Conservation (phyloP, 1,140 invertebrate species). For the Trinorchestia longiramus region DNA sequence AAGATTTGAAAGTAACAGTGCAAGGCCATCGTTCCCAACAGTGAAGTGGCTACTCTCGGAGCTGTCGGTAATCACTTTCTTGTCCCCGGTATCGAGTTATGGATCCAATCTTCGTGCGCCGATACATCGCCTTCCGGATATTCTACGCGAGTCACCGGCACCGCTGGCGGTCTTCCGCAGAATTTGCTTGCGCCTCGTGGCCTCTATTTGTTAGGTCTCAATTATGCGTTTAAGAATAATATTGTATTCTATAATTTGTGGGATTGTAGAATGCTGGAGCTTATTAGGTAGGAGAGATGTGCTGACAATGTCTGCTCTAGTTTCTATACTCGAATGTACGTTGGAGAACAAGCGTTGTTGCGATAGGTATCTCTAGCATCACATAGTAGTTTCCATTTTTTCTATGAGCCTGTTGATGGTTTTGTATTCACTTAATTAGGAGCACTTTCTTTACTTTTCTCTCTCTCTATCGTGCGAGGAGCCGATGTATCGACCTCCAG, state of each 20-base stretch:
- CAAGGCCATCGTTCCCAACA: neutral
- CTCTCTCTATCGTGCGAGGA: neutral
- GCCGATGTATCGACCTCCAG: neutral
- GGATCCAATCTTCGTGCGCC: conserved; percentile 10
- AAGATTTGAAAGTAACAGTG: neutral
- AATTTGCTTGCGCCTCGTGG: neutral
- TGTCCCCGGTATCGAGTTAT: neutral
- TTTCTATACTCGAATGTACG: too few species aligned
- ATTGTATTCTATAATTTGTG: neutral
- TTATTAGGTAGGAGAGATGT: too few species aligned
- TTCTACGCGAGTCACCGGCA: neutral
- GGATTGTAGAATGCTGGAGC: neutral
- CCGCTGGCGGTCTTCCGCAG: neutral
- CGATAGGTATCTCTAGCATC: too few species aligned
- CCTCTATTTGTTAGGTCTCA: neutral
- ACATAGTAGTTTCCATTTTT: neutral
- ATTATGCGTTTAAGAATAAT: neutral
- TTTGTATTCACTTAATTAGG: neutral
- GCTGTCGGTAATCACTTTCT: conserved; percentile 19
- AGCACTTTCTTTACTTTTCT: neutral
- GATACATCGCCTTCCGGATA: neutral
- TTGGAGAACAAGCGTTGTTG: too few species aligned
- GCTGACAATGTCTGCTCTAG: too few species aligned
- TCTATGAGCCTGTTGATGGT: neutral
- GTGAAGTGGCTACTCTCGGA: neutral